Evolutionary conservation across 2,113 vertebrate species (phyloP).

Genomic region (Litocranius walleri): DNA sequence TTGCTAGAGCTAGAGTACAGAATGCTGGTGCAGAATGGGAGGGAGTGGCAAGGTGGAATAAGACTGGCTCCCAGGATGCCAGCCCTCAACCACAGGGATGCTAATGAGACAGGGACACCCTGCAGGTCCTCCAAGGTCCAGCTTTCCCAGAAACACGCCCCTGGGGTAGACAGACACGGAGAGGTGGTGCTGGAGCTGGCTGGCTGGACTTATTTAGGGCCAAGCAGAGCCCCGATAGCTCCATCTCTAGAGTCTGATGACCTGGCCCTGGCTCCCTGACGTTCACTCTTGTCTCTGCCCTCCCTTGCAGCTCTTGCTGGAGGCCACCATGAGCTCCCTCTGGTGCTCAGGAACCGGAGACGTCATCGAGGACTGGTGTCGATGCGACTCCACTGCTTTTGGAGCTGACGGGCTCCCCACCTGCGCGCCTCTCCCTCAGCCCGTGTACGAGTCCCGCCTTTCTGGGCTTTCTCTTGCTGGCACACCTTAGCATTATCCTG

Average conservation of each 20-base stretch:
- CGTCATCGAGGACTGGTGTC: conserved; percentile 98
- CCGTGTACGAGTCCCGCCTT: conserved; percentile 81
- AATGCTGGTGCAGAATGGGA: background rate
- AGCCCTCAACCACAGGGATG: too few relatives aligned
- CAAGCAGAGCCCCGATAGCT: too few relatives aligned
- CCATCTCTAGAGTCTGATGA: rapidly evolving
- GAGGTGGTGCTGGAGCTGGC: rapidly evolving
- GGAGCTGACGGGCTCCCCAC: conserved; percentile 93
- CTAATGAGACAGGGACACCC: background rate
- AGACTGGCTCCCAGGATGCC: background rate
- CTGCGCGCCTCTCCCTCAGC: conserved; percentile 94
- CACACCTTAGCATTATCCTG: rapidly evolving
- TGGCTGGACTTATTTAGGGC: background rate
- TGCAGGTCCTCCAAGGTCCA: background rate
- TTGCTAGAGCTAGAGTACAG: rapidly evolving
- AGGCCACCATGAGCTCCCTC: conserved; percentile 98
- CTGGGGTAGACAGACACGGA: background rate
- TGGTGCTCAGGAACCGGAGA: conserved; percentile 98
- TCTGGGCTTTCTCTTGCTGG: background rate
- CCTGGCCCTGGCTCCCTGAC: background rate
- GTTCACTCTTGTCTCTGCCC: background rate
- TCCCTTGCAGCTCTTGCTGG: conserved; percentile 88
- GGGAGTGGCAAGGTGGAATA: too few relatives aligned
- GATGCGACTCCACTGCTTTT: conserved; percentile 95
- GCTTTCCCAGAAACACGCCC: background rate